phyloP scores from a whole-genome alignment of 2,888 invertebrate species.

The Phortica okadai region DNA sequence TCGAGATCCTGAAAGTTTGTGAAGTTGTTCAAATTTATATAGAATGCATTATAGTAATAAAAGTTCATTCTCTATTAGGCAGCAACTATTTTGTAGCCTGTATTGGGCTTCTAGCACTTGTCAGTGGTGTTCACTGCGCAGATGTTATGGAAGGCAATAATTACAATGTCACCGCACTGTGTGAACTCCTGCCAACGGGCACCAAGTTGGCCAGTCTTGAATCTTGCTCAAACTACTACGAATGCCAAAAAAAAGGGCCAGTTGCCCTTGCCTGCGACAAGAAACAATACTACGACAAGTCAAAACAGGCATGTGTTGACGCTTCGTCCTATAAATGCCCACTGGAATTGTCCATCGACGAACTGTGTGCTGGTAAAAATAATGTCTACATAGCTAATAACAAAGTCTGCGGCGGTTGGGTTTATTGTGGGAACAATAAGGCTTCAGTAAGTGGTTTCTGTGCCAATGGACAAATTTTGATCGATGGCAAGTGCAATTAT shows the following conservation, averaged over 20 bases:
- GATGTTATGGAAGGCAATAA: conserved; percentile 37
- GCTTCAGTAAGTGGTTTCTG: conserved; percentile 46
- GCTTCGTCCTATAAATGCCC: conserved; percentile 43
- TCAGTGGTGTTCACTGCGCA: background rate
- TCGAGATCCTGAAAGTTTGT: too few species aligned
- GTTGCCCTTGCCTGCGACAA: conserved; percentile 6
- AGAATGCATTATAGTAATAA: too few species aligned
- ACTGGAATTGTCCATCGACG: background rate
- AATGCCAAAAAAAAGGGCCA: conserved; percentile 39
- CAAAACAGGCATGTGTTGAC: conserved; percentile 45
- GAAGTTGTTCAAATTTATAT: too few species aligned
- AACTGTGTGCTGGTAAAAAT: conserved; percentile 43
- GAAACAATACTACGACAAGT: conserved; percentile 48
- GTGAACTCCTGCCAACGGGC: conserved; percentile 47
- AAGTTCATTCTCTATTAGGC: too few species aligned
- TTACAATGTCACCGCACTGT: conserved; percentile 48
- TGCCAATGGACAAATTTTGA: conserved; percentile 42
- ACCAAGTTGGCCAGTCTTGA: conserved; percentile 48
- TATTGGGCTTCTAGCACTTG: conserved; percentile 38
- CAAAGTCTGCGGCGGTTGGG: conserved; percentile 49
- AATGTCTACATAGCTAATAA: conserved; percentile 40
- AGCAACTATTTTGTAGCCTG: conserved; percentile 38
- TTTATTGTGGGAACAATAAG: conserved; percentile 47
- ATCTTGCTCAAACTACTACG: conserved; percentile 50
- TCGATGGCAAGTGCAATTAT: conserved; percentile 39